Evolutionary conservation across 1,140 invertebrate genomes (phyloP).

Genomic region (Dolichoris vasculosae): DNA sequence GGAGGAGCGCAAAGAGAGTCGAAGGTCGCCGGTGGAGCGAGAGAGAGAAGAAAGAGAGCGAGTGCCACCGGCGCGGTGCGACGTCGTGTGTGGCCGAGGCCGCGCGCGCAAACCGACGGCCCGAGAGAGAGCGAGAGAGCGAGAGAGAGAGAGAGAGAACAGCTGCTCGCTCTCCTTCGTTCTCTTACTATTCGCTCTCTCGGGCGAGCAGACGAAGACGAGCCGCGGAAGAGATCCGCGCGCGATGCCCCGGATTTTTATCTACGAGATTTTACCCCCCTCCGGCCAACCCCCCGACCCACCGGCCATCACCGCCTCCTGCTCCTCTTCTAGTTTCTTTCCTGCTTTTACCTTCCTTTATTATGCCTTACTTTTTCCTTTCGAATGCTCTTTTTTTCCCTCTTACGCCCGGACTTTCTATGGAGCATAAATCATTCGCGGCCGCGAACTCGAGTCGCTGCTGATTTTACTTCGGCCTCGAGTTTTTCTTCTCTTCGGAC

Average conservation of each 20-base stretch:
- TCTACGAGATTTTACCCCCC: neutral
- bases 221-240: constrained; percentile 44
- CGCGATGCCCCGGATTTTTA: constrained; percentile 38
- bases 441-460: neutral
- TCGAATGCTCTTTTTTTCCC: neutral
- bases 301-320: neutral
- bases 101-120: constrained; percentile 13
- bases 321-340: neutral
- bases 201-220: constrained; percentile 29
- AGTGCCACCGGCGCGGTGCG: constrained; percentile 52
- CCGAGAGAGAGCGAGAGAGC: constrained; percentile 35
- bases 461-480: neutral
- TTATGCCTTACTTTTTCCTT: neutral
- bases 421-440: constrained; percentile 27
- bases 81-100: constrained; percentile 59
- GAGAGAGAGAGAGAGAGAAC: constrained; percentile 36
- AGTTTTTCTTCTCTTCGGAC: no score
- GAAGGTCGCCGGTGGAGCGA: constrained; percentile 29
- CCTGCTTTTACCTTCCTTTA: neutral
- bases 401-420: constrained; percentile 34
- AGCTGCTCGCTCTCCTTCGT: constrained; percentile 33
- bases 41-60: constrained; percentile 33
- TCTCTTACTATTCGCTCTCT: neutral
- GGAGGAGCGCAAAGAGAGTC: constrained; percentile 3
- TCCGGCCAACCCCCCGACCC: neutral